A percentile compares a stretch with the other conserved stretches of the same genome.
These are phyloP conservation scores for Geodia barretti DNA, from an alignment of 37 sponge, comb jelly and placozoan genomes.

Conservation along the genomic window DNA sequence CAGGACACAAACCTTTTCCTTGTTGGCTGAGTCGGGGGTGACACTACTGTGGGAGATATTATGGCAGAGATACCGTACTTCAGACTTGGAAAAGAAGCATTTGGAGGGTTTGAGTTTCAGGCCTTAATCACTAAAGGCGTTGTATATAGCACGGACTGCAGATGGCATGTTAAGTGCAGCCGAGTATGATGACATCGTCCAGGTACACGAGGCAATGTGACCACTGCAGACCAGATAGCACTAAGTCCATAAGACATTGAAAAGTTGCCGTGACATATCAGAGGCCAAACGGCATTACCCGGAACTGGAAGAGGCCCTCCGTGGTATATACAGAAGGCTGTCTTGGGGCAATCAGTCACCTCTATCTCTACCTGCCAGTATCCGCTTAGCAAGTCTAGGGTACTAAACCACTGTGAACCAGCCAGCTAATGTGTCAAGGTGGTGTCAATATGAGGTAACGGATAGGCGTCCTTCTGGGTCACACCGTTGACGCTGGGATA, in stretches of 20 bases:
- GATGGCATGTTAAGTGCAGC: constrained; percentile 49
- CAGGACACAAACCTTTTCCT: no score
- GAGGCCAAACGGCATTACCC: constrained; percentile 64
- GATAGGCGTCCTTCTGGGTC: constrained; percentile 41
- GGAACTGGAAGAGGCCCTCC: constrained; percentile 42
- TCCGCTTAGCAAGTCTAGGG: constrained; percentile 46
- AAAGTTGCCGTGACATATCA: constrained; percentile 67
- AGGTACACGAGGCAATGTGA: constrained; percentile 40
- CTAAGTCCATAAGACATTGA: constrained; percentile 50
- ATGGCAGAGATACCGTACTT: constrained; percentile 52
- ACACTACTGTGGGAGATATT: no score
- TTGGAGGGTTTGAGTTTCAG: constrained; percentile 45
- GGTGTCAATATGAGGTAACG: constrained; percentile 55
- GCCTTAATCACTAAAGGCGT: constrained; percentile 21
- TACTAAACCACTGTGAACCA: constrained; percentile 32
- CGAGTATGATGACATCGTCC: constrained; percentile 53
- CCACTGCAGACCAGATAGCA: constrained; percentile 20
- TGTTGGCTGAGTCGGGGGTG: no score
- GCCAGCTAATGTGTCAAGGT: no score
- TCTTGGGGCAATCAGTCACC: background rate
- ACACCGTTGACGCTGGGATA: constrained; percentile 40
- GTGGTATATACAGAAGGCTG: constrained; percentile 58
- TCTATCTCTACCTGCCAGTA: constrained; percentile 65
- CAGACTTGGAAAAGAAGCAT: constrained; percentile 30
- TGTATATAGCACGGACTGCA: constrained; percentile 21